Conservation (phyloP, 1,140 invertebrate genomes). For the Frieseomelitta varia region DNA sequence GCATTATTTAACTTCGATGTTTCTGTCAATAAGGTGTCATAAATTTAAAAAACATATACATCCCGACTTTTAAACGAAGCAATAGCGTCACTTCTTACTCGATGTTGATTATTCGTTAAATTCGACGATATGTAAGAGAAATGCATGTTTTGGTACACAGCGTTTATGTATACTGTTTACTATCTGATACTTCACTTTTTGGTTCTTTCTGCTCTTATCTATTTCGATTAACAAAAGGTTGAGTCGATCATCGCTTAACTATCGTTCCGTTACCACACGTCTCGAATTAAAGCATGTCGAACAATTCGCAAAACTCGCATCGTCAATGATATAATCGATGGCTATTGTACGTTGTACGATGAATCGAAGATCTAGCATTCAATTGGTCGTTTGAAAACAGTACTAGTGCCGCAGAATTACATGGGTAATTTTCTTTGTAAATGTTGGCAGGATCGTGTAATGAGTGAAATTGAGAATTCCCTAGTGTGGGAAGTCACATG, state of each 20-base stretch:
- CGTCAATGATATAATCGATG: neutral
- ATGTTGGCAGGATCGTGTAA: slow-evolving; percentile 8
- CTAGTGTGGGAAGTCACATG: too few relatives aligned
- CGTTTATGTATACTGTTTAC: neutral
- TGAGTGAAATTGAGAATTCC: too few relatives aligned
- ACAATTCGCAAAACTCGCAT: too few relatives aligned
- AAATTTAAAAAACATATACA: slow-evolving; percentile 28
- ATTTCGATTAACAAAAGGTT: too few relatives aligned
- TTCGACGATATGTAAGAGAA: neutral
- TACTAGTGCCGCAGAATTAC: neutral
- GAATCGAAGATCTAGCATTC: too few relatives aligned
- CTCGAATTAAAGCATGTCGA: neutral
- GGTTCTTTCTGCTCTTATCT: neutral
- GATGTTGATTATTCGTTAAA: neutral
- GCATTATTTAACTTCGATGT: neutral
- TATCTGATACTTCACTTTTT: neutral
- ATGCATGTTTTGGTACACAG: neutral
- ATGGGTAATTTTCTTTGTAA: neutral
- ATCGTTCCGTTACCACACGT: neutral
- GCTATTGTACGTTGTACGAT: too few relatives aligned
- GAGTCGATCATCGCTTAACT: neutral
- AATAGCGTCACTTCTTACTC: neutral
- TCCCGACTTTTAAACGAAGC: neutral
- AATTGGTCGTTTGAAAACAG: neutral
- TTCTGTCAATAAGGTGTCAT: neutral